Evolutionary conservation across 2,797 vertebrate species (phyloP), one percentile per base, ranked within the genome.

Genomic region (Coccyzus lansbergi): DNA sequence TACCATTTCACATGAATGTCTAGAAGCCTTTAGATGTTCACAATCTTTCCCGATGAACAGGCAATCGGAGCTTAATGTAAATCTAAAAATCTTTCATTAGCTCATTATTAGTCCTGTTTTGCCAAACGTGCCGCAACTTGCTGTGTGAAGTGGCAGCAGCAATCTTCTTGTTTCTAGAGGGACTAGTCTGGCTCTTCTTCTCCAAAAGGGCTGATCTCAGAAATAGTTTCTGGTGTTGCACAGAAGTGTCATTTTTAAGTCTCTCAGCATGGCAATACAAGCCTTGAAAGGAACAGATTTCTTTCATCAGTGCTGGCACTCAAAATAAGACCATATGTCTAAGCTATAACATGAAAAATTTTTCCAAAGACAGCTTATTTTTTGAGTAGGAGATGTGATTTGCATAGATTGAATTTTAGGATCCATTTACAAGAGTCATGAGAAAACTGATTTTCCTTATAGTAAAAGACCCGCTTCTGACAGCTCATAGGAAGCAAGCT

Each of bases 351-450:
- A 93, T 62, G 87, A 58, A 91, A 90, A 75, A 71, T 58, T 94
- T 94, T 94, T 96, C 92, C 95, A 93, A 83, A 3, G 4, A 53
- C 53, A 64, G 72, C 58, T 88, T 94, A 42, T 90, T 96, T 87
- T 91, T 95, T 76, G 92, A 87, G 72, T 51, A 93, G 79, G 19
- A 94, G 91, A 94, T 86, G 65, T 83, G 38, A 93, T 91, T 95
- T 86, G 92, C 83, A 83, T 46, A 69, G 40, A 80, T 28, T 38
- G 58, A 91, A 83, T n/a, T 68, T 91, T 5, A 89, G 76, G 79
- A 92, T 89, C 69, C 9, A 0, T 91, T 93, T 90, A 83, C 84
- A 91, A 83, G 71, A 85, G 78, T 88, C 79, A 78, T n/a, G 31
- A 91, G 72, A 88, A 87, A 96, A 62, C 42, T 53, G 42, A 16